Percentiles rank a stretch among this genome's conserved stretches.
Conservation (phyloP, 2,797 vertebrate species). For the Paramormyrops hopkinsi region DNA sequence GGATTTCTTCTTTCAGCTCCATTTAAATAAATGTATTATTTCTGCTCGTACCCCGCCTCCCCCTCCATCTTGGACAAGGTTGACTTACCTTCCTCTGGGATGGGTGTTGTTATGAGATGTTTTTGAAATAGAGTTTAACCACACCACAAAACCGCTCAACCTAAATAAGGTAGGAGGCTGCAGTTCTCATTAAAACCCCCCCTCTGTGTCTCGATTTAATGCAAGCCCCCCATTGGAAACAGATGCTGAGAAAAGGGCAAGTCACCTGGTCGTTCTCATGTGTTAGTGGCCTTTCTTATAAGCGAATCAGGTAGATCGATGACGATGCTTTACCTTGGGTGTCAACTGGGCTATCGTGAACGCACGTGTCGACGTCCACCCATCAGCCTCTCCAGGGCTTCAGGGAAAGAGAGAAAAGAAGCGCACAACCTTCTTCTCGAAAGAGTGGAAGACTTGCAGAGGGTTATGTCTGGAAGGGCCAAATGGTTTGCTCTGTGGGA, state of each 20-base stretch:
- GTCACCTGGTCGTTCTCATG: background rate
- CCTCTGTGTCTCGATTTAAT: background rate
- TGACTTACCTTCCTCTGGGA: slow-evolving; percentile 10
- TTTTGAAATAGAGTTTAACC: background rate
- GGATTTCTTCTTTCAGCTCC: slow-evolving; percentile 23
- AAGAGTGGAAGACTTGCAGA: background rate
- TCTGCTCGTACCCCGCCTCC: background rate
- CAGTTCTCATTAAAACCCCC: slow-evolving; percentile 2
- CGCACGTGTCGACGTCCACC: slow-evolving; percentile 27
- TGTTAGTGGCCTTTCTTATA: background rate
- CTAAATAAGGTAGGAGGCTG: background rate
- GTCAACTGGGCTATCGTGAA: background rate
- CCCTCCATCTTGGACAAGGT: background rate
- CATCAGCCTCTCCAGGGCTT: slow-evolving; percentile 26
- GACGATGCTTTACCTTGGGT: background rate
- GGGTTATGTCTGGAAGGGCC: slow-evolving; percentile 13
- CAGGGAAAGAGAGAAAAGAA: slow-evolving; percentile 20
- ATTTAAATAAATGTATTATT: slow-evolving; percentile 30
- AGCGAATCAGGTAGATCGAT: background rate
- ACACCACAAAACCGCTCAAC: background rate
- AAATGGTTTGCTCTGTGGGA: slow-evolving; percentile 14
- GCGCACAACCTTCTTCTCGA: background rate
- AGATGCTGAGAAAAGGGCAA: slow-evolving; percentile 5
- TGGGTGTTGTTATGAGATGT: slow-evolving; percentile 2
- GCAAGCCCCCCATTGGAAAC: slow-evolving; percentile 17